Evolutionary conservation across 2,888 invertebrate species (phyloP), one percentile per base, ranked within the genome.

Genomic region (Sycophila texana): DNA sequence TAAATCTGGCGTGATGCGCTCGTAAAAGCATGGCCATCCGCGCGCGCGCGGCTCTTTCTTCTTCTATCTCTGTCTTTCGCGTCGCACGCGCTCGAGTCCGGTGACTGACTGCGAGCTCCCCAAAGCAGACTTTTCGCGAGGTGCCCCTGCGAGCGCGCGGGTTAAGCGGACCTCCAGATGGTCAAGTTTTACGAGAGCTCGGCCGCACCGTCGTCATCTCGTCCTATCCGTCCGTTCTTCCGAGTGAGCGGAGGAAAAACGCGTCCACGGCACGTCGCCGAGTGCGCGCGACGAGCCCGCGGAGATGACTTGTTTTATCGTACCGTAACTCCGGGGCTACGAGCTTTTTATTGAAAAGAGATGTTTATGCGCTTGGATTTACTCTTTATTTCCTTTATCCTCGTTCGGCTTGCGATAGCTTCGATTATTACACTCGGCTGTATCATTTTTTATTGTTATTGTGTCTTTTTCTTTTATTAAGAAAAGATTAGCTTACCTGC

Each of bases 1-100:
- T 89, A 90, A 90, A 89, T 88, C 89, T 87, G 87, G 84, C 71
- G 85, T 88, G 88, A 90, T 88, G 87, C 84, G 86, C 84, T 88
- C 88, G 87, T 89, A 89, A 90, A 90, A 88, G 86, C 77, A 1
- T 82, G 81, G 61, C 83, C 78, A 77, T 72, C 74, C 68, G 71
- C 72, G 75, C 22, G 75, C 22, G 51, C 71, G 72, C 26, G 63
- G 39, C 60, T 72, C 60, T 74, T 22, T 67, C 26, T 26, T 58
- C 47, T 58, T 39, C 39, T 1, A 0, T 39, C 39, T 39, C 49
- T 58, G 22, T 68, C 60, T 18, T 51, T 10, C 53, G 47, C 22
- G 30, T 3, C 70, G 60, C 51, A 26, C 49, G 63, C 13, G 57
- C 22, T 51, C 57, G 65, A 74, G 39, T 55, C 20, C 26, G 66